A percentile compares a stretch with the other conserved stretches of the same genome.
Conservation (phyloP, 2,113 vertebrate genomes). For the Plestiodon gilberti region DNA sequence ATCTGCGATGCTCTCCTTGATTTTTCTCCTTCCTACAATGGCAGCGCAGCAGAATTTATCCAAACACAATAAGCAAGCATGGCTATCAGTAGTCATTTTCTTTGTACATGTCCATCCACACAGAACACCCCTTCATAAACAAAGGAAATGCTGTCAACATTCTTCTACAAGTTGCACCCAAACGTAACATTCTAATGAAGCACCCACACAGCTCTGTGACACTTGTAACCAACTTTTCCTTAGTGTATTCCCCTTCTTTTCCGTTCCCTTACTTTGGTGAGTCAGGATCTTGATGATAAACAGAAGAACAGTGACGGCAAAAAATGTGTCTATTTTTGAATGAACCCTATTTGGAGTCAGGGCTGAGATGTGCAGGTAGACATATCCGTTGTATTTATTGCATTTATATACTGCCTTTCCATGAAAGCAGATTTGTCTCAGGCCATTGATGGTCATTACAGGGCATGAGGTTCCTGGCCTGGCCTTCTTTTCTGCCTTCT, state of each 20-base stretch:
- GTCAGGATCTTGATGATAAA: background rate
- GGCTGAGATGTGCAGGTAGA: no score
- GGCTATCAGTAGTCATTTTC: background rate
- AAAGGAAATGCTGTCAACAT: background rate
- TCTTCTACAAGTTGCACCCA: background rate
- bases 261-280: background rate
- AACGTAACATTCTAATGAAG: background rate
- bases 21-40: background rate
- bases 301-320: no score
- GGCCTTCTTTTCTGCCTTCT: no score
- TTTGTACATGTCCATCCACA: background rate
- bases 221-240: background rate
- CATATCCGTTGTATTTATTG: no score
- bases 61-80: background rate
- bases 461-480: no score
- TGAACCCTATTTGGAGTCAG: no score
- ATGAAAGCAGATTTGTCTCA: no score
- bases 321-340: no score
- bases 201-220: background rate
- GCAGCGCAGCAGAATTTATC: background rate
- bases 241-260: no score
- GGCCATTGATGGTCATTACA: no score
- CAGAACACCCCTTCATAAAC: no score
- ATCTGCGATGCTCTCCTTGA: background rate
- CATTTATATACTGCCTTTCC: no score